Base-by-base conservation (phyloP, 2,113 vertebrate species). In the Oryctolagus cuniculus region DNA sequence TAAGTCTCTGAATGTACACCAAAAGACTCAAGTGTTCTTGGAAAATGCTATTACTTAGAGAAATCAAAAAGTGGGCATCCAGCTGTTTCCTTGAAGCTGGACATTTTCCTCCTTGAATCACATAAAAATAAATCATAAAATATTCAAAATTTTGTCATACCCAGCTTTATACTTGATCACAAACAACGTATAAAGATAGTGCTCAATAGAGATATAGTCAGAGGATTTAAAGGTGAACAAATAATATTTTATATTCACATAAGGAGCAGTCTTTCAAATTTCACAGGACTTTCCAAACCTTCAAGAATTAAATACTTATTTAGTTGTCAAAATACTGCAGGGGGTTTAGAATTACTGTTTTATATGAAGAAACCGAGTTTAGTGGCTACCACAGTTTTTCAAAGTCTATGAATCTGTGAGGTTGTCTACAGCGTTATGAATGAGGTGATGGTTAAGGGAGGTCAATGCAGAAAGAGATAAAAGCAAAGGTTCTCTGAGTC, bases 21-120 rank as follows among this genome's bases (percentile, higher is more conserved):
- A 16, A 11, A 17, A 73, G 73, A 61, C 11, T 81, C 15, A 25
- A 72, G 12, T 31, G 22, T 44, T 87, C 34, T 78, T 61, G n/a
- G 51, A 77, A 87, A 85, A 90, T 51, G 10, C 67, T 36, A 3
- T 19, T 66, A 31, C 12, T 81, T n/a, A 31, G 19, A 72, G 34
- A 92, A 73, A 66, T 51, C 16, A 80, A 89, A 95, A 95, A 83
- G 82, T 21, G 51, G 10, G 5, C 74, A 70, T 63, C 36, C 49
- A 36, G 0, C 34, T 87, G 38, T 73, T 64, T 74, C 22, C 38
- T 51, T 77, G 77, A 94, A 92, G n/a, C 34, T 80, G 77, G 1
- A 53, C 21, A 9, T 73, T 92, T 80, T 90, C 27, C 67, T 66
- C 67, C 70, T 1, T 34, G 17, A 29, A 74, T 7, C 55, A 34